A percentile compares a stretch with the other conserved stretches of the same genome.
Conservation (phyloP, 1,140 invertebrate species). For the Macrocentrus cingulum region DNA sequence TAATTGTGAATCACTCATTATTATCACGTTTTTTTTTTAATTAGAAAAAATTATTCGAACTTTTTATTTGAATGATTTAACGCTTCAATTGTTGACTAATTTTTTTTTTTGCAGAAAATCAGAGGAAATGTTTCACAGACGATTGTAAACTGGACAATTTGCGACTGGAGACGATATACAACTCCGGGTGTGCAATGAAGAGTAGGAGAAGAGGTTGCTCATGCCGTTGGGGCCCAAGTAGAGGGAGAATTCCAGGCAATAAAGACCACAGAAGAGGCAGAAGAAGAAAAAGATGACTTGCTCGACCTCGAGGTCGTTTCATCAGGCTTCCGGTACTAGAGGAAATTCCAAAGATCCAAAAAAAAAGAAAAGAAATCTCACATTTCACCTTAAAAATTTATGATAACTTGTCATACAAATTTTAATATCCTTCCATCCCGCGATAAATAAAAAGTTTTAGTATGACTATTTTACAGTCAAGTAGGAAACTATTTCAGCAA, state of each 20-base stretch:
- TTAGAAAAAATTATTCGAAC: background rate
- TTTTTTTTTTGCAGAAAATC: background rate
- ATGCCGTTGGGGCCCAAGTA: background rate
- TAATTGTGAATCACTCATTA: no score
- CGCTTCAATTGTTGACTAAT: no score
- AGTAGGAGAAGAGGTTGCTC: constrained; percentile 3
- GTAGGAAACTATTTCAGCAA: no score
- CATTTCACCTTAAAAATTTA: no score
- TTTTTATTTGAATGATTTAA: no score
- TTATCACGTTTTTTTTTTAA: no score
- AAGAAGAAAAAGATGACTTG: constrained; percentile 6
- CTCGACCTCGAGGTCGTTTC: constrained; percentile 6
- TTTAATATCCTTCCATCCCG: no score
- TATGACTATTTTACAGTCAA: no score
- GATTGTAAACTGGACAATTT: background rate
- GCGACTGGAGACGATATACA: background rate
- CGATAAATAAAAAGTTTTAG: no score
- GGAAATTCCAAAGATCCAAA: background rate
- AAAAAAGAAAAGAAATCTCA: no score
- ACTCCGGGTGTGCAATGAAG: constrained; percentile 6
- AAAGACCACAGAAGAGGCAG: constrained; percentile 6
- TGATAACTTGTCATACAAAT: no score
- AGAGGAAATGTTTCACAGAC: background rate
- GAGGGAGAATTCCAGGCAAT: background rate
- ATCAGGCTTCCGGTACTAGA: constrained; percentile 14